Conservation (phyloP, 2,113 vertebrate genomes). For the Eurypyga helias region DNA sequence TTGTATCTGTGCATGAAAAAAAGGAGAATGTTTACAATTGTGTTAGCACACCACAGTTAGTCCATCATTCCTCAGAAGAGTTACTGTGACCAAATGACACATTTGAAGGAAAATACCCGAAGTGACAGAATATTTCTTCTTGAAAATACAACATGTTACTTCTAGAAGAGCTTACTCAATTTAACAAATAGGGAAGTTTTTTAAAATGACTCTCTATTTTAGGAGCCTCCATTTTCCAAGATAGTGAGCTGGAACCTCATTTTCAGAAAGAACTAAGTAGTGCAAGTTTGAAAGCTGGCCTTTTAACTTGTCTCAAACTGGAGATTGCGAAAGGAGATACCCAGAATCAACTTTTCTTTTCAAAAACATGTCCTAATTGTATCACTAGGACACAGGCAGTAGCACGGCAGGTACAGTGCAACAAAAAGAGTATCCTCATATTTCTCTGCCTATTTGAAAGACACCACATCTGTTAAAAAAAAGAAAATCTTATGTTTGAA, state of each 20-base stretch:
- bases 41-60: background rate
- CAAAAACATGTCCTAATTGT: background rate
- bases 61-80: background rate
- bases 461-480: background rate
- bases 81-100: background rate
- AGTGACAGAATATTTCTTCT: background rate
- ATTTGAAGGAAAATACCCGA: background rate
- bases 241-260: background rate
- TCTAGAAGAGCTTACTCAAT: background rate
- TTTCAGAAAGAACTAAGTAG: background rate
- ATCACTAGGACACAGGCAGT: background rate
- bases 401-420: background rate
- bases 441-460: background rate
- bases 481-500: background rate
- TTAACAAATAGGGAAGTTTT: background rate
- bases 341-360: background rate
- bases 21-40: background rate
- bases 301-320: background rate
- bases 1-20: background rate
- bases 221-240: background rate
- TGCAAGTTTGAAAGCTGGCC: background rate
- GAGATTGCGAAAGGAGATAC: background rate
- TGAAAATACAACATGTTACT: background rate
- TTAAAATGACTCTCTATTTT: background rate
- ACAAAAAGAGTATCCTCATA: accelerated